These are phyloP conservation scores for Syrista parreyssii DNA, from an alignment of 2,888 invertebrate genomes.

Conservation along the genomic window DNA sequence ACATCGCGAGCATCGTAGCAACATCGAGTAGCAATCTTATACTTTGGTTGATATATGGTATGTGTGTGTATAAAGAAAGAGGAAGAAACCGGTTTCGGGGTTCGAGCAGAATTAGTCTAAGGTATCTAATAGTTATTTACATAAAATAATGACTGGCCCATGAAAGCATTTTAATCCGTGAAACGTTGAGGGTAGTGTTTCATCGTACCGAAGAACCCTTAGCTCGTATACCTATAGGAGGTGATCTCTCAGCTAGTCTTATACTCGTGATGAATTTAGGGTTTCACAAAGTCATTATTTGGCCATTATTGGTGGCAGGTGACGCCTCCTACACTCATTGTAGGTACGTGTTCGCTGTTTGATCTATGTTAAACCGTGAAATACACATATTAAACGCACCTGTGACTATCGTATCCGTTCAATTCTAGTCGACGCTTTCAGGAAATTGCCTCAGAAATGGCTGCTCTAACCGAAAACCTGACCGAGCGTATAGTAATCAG, in stretches of 20 bases:
- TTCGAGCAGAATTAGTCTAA: neutral
- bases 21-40: neutral
- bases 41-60: neutral
- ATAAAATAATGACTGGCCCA: conserved; percentile 1
- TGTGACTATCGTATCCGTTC: conserved; percentile 35
- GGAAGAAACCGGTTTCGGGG: neutral
- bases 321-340: conserved; percentile 22
- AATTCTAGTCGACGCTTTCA: conserved; percentile 29
- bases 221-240: neutral
- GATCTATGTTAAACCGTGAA: conserved; percentile 41
- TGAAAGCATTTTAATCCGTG: conserved; percentile 2
- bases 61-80: neutral
- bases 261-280: conserved; percentile 4
- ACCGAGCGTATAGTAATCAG: conserved; percentile 11
- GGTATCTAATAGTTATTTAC: conserved; percentile 1
- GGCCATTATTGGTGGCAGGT: conserved; percentile 45
- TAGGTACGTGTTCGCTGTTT: conserved; percentile 28
- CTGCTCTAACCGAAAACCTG: conserved; percentile 30
- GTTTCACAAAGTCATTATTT: conserved; percentile 47
- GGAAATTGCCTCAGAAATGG: conserved; percentile 38
- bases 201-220: conserved; percentile 1
- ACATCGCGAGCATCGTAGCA: neutral
- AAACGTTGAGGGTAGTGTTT: conserved; percentile 4
- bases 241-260: neutral
- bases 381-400: conserved; percentile 41